A percentile compares a stretch with the other conserved stretches of the same genome.
These are phyloP conservation scores for Sebastes jordani DNA, from an alignment of 2,797 vertebrate genomes.

Conservation along the genomic window DNA sequence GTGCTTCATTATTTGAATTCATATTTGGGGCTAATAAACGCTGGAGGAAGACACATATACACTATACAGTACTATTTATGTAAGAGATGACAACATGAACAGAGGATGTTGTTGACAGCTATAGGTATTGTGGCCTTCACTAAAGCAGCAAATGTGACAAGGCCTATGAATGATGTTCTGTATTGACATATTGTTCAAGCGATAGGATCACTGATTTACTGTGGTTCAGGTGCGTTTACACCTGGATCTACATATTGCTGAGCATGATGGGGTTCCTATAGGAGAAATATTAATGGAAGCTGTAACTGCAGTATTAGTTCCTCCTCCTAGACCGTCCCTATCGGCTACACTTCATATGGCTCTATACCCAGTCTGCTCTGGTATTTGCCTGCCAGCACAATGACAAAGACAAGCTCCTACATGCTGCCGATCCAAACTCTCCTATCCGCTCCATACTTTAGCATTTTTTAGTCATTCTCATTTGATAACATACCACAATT, in stretches of 20 bases:
- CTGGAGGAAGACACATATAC: not conserved
- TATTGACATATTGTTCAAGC: not conserved
- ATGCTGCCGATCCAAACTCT: conserved; percentile 67
- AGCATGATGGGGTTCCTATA: not conserved
- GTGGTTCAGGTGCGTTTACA: not conserved
- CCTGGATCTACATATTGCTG: not conserved
- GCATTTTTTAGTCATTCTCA: not conserved
- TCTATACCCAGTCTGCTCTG: conserved; percentile 56
- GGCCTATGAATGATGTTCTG: not conserved
- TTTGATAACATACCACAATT: not conserved
- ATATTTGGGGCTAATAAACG: not conserved
- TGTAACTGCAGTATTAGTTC: not conserved
- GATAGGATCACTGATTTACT: not conserved
- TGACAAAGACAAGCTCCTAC: conserved; percentile 83
- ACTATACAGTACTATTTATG: not conserved
- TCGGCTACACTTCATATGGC: conserved; percentile 21
- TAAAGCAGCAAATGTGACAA: not conserved
- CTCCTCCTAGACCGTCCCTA: not conserved
- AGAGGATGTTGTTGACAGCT: not conserved
- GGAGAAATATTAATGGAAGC: conserved; percentile 8
- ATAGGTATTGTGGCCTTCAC: not conserved
- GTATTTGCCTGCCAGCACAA: conserved; percentile 79
- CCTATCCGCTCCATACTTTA: not conserved
- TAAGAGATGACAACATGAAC: not conserved
- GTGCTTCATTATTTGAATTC: not conserved